phyloP scores from a whole-genome alignment of 2,113 vertebrate species.

The Sebastes schlegelii region DNA sequence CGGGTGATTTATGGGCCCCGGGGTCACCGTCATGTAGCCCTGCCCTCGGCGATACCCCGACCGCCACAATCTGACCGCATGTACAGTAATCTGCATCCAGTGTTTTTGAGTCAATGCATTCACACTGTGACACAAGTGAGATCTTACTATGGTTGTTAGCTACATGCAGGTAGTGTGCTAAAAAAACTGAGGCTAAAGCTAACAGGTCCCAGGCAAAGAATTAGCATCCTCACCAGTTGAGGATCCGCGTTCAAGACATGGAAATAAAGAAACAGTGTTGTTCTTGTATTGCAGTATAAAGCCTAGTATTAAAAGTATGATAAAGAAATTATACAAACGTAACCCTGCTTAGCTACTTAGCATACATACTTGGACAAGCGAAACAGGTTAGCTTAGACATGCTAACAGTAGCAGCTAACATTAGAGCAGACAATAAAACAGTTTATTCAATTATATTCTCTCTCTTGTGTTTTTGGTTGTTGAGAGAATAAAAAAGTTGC shows the following conservation, averaged over 20 bases:
- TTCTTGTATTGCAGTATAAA: not conserved
- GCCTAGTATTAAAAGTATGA: not conserved
- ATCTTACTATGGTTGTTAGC: not conserved
- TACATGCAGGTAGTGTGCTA: not conserved
- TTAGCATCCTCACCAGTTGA: not conserved
- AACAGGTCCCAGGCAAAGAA: no score
- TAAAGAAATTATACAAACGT: no score
- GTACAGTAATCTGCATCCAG: not conserved
- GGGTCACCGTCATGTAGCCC: slow-evolving; percentile 23
- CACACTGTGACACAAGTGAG: slow-evolving; percentile 8
- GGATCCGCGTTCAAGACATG: not conserved
- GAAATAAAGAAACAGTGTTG: not conserved
- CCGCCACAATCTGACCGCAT: slow-evolving; percentile 15
- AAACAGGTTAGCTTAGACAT: no score
- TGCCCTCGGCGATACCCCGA: slow-evolving; percentile 23
- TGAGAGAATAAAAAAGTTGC: not conserved
- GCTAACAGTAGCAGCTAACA: no score
- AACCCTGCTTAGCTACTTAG: no score
- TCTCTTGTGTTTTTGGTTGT: no score
- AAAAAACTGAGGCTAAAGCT: not conserved
- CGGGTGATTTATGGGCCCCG: slow-evolving; percentile 66
- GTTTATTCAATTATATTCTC: no score
- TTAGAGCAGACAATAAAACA: no score
- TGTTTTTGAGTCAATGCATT: not conserved
- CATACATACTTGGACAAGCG: no score